Conservation (phyloP, 2,113 vertebrate species). For the Eubucco bourcierii region DNA sequence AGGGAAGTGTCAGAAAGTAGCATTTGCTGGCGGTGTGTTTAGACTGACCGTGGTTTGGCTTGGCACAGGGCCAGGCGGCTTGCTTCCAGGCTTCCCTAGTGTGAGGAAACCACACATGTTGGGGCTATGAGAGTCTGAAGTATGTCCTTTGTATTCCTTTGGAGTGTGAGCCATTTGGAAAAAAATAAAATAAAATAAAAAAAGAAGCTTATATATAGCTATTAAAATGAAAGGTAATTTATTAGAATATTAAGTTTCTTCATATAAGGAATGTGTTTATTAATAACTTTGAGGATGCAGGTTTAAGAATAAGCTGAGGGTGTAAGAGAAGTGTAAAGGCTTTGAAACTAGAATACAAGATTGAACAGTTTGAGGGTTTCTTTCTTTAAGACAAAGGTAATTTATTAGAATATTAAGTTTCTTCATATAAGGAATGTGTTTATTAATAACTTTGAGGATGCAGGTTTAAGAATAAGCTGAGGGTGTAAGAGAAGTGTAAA, state of each 20-base stretch:
- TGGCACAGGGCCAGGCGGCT: constrained; percentile 61
- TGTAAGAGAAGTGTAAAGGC: not conserved
- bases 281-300: not conserved
- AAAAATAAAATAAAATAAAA: not conserved
- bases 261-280: not conserved
- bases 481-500: not conserved
- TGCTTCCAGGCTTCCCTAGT: constrained; percentile 40
- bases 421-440: not conserved
- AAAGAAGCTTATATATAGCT: not conserved
- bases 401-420: not conserved
- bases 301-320: not conserved
- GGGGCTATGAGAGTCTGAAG: constrained; percentile 59
- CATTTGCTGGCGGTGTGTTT: constrained; percentile 55
- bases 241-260: constrained; percentile 1
- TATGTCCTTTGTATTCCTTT: constrained; percentile 60
- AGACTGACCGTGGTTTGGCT: constrained; percentile 64
- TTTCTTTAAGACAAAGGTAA: not conserved
- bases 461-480: not conserved
- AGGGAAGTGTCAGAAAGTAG: constrained; percentile 58
- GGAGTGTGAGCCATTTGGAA: not conserved
- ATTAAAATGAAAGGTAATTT: not conserved
- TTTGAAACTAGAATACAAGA: not conserved
- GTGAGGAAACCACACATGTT: constrained; percentile 65
- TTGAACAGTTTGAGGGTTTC: not conserved
- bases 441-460: not conserved